These are phyloP conservation scores for Phalera bucephala DNA, from an alignment of 2,888 invertebrate species.

Conservation along the genomic window DNA sequence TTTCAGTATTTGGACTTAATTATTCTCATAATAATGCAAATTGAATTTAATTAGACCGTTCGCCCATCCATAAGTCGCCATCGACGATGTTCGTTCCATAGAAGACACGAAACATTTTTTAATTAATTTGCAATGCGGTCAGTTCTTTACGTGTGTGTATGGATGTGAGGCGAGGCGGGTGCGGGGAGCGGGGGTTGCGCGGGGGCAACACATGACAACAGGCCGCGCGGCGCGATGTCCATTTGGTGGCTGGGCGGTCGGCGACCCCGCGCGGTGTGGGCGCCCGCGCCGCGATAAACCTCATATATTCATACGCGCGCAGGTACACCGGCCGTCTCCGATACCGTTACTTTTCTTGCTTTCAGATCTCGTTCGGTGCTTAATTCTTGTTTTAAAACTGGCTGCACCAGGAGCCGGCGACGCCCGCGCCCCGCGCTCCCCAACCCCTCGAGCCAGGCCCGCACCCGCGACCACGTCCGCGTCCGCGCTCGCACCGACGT, in stretches of 20 bases:
- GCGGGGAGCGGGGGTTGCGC: conserved; percentile 2
- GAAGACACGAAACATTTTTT: too few species aligned
- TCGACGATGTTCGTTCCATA: too few species aligned
- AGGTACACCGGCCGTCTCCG: conserved; percentile 34
- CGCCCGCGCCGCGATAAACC: conserved; percentile 26
- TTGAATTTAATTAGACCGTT: too few species aligned
- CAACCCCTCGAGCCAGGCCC: conserved; percentile 13
- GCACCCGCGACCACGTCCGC: conserved; percentile 7
- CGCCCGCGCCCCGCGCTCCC: too few species aligned
- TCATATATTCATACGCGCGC: conserved; percentile 31
- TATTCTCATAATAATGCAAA: too few species aligned
- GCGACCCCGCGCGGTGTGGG: conserved; percentile 31
- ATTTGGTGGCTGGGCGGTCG: conserved; percentile 41
- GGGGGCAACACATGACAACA: conserved; percentile 31
- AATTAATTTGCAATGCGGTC: not conserved
- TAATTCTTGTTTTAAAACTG: conserved; percentile 50
- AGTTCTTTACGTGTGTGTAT: not conserved
- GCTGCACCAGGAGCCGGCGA: conserved; percentile 21
- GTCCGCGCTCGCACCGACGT: not conserved
- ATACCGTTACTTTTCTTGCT: conserved; percentile 60
- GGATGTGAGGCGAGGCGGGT: not conserved
- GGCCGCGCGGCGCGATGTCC: conserved; percentile 27
- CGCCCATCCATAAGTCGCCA: too few species aligned
- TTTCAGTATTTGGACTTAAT: too few species aligned
- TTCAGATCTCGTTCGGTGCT: conserved; percentile 54